A percentile compares a stretch with the other conserved stretches of the same genome.
Conservation (phyloP, 2,888 invertebrate genomes). For the Parnassius mnemosyne region DNA sequence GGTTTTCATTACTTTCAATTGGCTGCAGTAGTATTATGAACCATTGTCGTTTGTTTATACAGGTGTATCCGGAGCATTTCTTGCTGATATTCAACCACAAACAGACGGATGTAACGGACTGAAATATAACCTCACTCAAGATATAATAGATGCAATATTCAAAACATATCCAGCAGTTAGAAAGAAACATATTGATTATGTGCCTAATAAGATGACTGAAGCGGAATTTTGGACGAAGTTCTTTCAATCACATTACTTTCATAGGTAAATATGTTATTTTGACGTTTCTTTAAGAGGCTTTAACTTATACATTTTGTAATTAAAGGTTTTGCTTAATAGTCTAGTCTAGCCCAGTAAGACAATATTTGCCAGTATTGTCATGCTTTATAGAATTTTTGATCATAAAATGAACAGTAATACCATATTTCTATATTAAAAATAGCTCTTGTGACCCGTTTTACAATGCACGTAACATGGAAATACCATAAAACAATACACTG, state of each 20-base stretch:
- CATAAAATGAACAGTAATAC: no score
- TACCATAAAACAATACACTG: no score
- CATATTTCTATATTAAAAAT: no score
- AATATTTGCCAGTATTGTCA: no score
- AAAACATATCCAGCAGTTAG: slow-evolving; percentile 99
- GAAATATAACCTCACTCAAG: slow-evolving; percentile 97
- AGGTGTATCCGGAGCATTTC: slow-evolving; percentile 87
- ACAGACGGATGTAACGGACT: slow-evolving; percentile 98
- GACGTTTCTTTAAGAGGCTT: background rate
- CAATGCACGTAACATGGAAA: no score
- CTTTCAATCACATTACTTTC: slow-evolving; percentile 99
- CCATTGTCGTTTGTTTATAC: slow-evolving; percentile 24
- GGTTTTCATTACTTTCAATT: no score
- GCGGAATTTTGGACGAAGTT: slow-evolving; percentile 99
- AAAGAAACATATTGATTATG: slow-evolving; percentile 97
- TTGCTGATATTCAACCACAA: slow-evolving; percentile 97
- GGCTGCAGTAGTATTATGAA: background rate
- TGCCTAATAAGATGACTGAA: slow-evolving; percentile 96
- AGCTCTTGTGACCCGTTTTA: no score
- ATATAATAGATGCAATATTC: slow-evolving; percentile 98
- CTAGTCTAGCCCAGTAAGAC: no score
- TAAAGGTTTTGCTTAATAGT: background rate
- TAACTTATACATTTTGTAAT: background rate
- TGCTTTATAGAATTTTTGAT: no score
- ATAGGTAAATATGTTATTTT: slow-evolving; percentile 78